Conservation (phyloP, 1,140 invertebrate species). For the Zophobas atratus region DNA sequence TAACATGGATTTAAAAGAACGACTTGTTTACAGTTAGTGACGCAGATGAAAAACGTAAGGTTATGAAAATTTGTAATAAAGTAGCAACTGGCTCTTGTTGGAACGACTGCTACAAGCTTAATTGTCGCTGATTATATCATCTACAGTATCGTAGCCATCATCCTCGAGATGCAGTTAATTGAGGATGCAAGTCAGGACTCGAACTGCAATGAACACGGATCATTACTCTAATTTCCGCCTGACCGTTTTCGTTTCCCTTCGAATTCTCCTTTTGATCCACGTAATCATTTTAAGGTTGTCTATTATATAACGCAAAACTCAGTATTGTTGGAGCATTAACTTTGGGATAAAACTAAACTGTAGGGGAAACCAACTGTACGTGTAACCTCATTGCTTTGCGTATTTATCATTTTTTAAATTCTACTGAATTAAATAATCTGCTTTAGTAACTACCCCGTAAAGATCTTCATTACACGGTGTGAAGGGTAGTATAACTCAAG, state of each 20-base stretch:
- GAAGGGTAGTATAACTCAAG: too few species aligned
- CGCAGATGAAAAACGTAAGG: not conserved
- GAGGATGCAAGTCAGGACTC: conserved; percentile 54
- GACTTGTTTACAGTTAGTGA: not conserved
- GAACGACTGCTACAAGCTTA: not conserved
- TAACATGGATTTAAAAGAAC: not conserved
- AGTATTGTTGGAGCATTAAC: conserved; percentile 3
- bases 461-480: too few species aligned
- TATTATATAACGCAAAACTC: conserved; percentile 21
- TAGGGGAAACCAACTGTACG: too few species aligned
- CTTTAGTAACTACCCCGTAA: too few species aligned
- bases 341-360: too few species aligned
- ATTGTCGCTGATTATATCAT: conserved; percentile 14
- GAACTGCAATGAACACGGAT: conserved; percentile 54
- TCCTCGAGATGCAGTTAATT: conserved; percentile 52
- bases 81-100: not conserved
- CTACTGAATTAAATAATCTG: too few species aligned
- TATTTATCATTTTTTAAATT: too few species aligned
- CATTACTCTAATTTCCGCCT: conserved; percentile 57
- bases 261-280: conserved; percentile 32
- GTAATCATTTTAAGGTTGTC: conserved; percentile 36
- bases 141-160: conserved; percentile 15
- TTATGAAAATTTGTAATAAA: not conserved
- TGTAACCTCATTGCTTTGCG: too few species aligned
- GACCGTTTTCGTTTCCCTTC: conserved; percentile 51